These are phyloP conservation scores for Zosterops pallidus DNA, from an alignment of 2,113 vertebrate species.

Conservation along the genomic window DNA sequence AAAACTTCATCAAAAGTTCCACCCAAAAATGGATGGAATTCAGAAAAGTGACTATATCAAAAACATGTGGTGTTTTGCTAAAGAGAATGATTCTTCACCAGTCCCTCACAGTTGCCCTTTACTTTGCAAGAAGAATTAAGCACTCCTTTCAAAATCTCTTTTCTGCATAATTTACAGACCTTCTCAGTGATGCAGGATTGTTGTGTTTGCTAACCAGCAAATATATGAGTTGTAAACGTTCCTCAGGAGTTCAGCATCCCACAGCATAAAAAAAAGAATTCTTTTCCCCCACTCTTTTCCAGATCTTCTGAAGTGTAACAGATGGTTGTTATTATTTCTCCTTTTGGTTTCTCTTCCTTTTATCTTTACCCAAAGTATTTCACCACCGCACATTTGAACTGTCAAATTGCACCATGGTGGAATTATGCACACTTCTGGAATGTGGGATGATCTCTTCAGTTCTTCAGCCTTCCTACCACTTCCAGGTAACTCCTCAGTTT, in stretches of 20 bases:
- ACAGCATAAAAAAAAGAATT: neutral
- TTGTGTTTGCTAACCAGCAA: neutral
- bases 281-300: neutral
- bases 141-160: neutral
- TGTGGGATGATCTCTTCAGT: neutral
- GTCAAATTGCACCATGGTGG: slow-evolving; percentile 7
- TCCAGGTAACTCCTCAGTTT: slow-evolving; percentile 5
- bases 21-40: neutral
- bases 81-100: neutral
- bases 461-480: neutral
- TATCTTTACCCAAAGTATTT: slow-evolving; percentile 51
- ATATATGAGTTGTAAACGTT: slow-evolving; percentile 3
- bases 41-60: neutral
- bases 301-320: slow-evolving; percentile 43
- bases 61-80: neutral
- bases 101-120: neutral
- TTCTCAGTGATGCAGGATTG: neutral
- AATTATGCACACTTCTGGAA: slow-evolving; percentile 32
- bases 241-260: neutral
- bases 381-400: neutral
- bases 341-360: slow-evolving; percentile 41
- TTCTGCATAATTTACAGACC: neutral
- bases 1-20: slow-evolving; percentile 9
- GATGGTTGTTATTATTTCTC: slow-evolving; percentile 42
- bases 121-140: neutral